These are phyloP conservation scores for Sternotherus odoratus DNA, from an alignment of 2,797 vertebrate species.

Conservation along the genomic window DNA sequence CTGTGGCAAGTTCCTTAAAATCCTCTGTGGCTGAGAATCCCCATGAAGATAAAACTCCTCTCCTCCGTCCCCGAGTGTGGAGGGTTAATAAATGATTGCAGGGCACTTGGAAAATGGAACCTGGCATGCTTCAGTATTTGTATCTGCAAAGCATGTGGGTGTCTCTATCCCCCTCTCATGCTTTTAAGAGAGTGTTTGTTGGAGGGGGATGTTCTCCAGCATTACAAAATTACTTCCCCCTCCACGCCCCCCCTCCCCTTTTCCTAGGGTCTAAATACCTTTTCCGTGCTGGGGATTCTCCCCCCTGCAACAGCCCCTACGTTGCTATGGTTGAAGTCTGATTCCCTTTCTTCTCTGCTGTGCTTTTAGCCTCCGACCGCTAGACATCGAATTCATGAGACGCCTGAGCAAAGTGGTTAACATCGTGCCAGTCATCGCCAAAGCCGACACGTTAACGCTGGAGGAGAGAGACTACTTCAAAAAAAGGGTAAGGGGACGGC, in stretches of 20 bases:
- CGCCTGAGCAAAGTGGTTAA: constrained; percentile 98
- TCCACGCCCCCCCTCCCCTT: not conserved
- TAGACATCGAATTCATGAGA: constrained; percentile 98
- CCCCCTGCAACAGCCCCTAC: not conserved
- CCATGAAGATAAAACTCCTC: not conserved
- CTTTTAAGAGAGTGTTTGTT: not conserved
- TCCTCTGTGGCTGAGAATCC: not conserved
- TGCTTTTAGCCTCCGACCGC: constrained; percentile 87
- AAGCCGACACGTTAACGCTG: constrained; percentile 95
- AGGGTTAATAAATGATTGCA: accelerated
- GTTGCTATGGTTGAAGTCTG: accelerated
- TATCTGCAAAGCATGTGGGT: not conserved
- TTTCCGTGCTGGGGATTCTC: not conserved
- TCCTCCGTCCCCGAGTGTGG: not conserved
- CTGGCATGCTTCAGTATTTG: not conserved
- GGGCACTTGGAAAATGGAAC: not conserved
- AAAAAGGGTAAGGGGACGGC: constrained; percentile 85
- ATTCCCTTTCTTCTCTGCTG: not conserved
- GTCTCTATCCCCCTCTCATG: accelerated
- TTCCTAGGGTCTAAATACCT: not conserved
- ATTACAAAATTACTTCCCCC: not conserved
- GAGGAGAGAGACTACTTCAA: constrained; percentile 96
- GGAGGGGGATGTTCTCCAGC: accelerated
- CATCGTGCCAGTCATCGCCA: constrained; percentile 96
- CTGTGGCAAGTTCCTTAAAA: not conserved